Evolutionary conservation across 2,113 vertebrate genomes (phyloP), one percentile per base, ranked within the genome.

Genomic region (Callaeas wilsoni): DNA sequence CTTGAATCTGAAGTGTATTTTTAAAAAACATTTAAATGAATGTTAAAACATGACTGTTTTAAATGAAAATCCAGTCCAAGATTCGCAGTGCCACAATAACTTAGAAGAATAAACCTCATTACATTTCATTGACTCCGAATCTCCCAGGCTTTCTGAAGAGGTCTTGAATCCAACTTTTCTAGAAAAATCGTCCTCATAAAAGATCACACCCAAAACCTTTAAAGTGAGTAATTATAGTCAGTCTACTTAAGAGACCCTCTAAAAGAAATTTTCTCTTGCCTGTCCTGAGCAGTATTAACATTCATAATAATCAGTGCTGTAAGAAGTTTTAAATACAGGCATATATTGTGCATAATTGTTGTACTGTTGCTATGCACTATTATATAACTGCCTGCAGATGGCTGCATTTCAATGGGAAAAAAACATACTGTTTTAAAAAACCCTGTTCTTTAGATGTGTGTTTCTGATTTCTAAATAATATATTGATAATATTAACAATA

Each of bases 351-450:
- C 4, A 37, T 64, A 73, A 89, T 33, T 68, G 8, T 44, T 83
- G n/a, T 27, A 41, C 47, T 53, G 49, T 75, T 82, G 29, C 37
- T 93, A 71, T 2, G 62, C 70, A 69, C 57, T 93, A 25, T 95
- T 91, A 79, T 53, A 29, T 27, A 95, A 57, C 69, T 84, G 87
- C 94, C 95, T 95, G 93, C 91, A 97, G 95, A 91, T 94, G 96
- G 94, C 95, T 96, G 84, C 91, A 94, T 94, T 89, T 94, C 87
- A 95, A 60, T 79, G 74, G 49, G 10, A 37, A 84, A 88, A 87
- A 91, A 39, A 1, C 16, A 49, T 29, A 52, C 16, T 26, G 7
- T 56, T 27, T 44, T 13, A 82, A 76, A 42, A 60, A 32, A 12
- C 1, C 9, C 30, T 75, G 16, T 64, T 53, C 10, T 63, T 74